A percentile compares a stretch with the other conserved stretches of the same genome.
These are phyloP conservation scores for Tholera decimalis DNA, from an alignment of 2,888 invertebrate genomes.

Conservation along the genomic window DNA sequence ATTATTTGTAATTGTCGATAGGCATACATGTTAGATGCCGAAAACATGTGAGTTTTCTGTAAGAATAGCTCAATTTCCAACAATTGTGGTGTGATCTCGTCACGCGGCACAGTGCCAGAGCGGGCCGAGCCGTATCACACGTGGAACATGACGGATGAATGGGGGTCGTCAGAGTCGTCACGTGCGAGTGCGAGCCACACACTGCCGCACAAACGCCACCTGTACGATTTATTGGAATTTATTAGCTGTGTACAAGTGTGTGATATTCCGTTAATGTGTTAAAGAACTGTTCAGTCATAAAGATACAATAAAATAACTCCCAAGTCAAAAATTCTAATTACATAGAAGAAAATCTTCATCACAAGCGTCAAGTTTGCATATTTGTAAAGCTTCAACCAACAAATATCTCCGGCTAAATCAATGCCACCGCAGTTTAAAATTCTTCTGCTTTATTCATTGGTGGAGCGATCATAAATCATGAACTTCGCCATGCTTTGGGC, in stretches of 20 bases:
- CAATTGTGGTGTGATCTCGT: slow-evolving; percentile 79
- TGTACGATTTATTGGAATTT: slow-evolving; percentile 49
- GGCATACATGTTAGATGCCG: slow-evolving; percentile 41
- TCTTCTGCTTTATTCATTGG: slow-evolving; percentile 64
- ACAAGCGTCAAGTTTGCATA: slow-evolving; percentile 30
- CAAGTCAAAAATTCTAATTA: not conserved
- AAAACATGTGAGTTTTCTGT: slow-evolving; percentile 64
- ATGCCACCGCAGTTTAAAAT: slow-evolving; percentile 61
- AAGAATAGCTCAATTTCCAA: slow-evolving; percentile 71
- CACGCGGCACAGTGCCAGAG: slow-evolving; percentile 88
- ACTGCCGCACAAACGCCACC: slow-evolving; percentile 51
- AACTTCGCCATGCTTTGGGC: slow-evolving; percentile 61
- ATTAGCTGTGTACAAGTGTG: slow-evolving; percentile 34
- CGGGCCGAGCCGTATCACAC: slow-evolving; percentile 77
- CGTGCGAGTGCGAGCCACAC: slow-evolving; percentile 70
- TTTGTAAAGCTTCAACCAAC: slow-evolving; percentile 39
- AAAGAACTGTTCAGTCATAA: slow-evolving; percentile 5
- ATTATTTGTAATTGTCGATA: slow-evolving; percentile 46
- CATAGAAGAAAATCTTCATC: slow-evolving; percentile 8
- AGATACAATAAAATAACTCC: slow-evolving; percentile 1
- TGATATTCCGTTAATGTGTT: slow-evolving; percentile 15
- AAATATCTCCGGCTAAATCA: slow-evolving; percentile 54
- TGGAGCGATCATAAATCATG: slow-evolving; percentile 68
- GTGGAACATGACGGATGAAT: slow-evolving; percentile 87
- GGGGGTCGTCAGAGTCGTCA: slow-evolving; percentile 78